Base-by-base conservation (phyloP, 2,888 invertebrate species). In the Poecilobothrus nobilitatus region DNA sequence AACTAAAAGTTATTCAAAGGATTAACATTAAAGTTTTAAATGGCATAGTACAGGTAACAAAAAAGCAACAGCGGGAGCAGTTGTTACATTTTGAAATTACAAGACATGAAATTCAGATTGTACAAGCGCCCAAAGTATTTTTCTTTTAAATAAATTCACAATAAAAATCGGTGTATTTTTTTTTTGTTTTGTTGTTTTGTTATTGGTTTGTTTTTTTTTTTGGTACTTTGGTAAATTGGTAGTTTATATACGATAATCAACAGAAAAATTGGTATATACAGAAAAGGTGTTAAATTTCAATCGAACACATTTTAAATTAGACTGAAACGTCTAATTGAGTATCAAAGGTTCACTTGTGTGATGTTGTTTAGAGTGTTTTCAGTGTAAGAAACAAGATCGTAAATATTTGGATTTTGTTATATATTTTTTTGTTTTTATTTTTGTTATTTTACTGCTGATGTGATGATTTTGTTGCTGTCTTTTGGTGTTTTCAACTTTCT, bases 21-120 rank as follows among this genome's bases (percentile, higher is more conserved):
- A 53, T 53, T 53, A 53, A 53, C 53, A 53, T 53, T 53, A 15
- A 9, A 53, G 53, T 53, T 53, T 10, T 10, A 18, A 53, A 15
- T 53, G 53, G 53, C 53, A n/a, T n/a, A 53, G 53, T 53, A 27
- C 27, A 27, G 53, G 53, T 15, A 53, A 53, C 53, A 53, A 53
- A 12, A 27, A 53, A 53, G 53, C 53, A 53, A 53, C 53, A 53
- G 53, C 53, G 53, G 53, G 53, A 53, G 53, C 53, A 53, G 53
- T 53, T 53, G 53, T 53, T 53, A 53, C 53, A 53, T 53, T 53
- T 53, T 53, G 53, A 53, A 53, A 53, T 53, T 53, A 53, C 53
- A 53, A 53, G 53, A 53, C 53, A 53, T 53, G 53, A 53, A 53
- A 53, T 53, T 53, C 53, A 53, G 53, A 53, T 53, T 53, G 53